These are phyloP conservation scores for Ceriagrion tenellum DNA, from an alignment of 2,888 invertebrate species.

Conservation along the genomic window DNA sequence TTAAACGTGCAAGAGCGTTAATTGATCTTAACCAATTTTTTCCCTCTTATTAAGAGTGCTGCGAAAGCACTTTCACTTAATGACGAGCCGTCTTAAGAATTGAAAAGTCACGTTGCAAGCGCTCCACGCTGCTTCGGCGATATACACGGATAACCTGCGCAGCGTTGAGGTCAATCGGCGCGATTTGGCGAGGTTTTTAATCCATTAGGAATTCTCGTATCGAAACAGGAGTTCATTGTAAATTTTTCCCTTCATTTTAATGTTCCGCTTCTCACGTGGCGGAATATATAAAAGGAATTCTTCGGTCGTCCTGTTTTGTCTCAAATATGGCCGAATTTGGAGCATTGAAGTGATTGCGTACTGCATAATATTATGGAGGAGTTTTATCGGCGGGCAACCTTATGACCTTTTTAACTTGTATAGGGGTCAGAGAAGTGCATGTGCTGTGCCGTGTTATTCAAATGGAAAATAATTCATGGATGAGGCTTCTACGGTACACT, in stretches of 20 bases:
- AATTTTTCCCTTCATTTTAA: background rate
- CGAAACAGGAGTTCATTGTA: background rate
- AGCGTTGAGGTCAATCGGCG: background rate
- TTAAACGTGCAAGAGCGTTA: background rate
- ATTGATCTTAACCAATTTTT: background rate
- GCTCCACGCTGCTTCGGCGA: background rate
- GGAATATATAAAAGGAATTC: too few relatives aligned
- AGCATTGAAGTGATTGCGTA: too few relatives aligned
- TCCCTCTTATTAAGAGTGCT: background rate
- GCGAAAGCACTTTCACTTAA: background rate
- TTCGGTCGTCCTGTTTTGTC: too few relatives aligned
- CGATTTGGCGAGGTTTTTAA: background rate
- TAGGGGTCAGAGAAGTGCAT: too few relatives aligned
- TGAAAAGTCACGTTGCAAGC: conserved; percentile 3
- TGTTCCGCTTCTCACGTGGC: background rate
- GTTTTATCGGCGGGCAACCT: too few relatives aligned
- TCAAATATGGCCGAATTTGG: too few relatives aligned
- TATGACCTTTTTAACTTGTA: too few relatives aligned
- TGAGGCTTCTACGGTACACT: too few relatives aligned
- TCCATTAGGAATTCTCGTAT: background rate
- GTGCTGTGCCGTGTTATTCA: too few relatives aligned
- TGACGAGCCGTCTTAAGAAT: background rate
- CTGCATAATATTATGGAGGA: too few relatives aligned
- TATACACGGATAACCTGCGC: background rate
- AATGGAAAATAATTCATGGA: too few relatives aligned